phyloP scores from a whole-genome alignment of 2,113 vertebrate species.

The Lonchura striata region DNA sequence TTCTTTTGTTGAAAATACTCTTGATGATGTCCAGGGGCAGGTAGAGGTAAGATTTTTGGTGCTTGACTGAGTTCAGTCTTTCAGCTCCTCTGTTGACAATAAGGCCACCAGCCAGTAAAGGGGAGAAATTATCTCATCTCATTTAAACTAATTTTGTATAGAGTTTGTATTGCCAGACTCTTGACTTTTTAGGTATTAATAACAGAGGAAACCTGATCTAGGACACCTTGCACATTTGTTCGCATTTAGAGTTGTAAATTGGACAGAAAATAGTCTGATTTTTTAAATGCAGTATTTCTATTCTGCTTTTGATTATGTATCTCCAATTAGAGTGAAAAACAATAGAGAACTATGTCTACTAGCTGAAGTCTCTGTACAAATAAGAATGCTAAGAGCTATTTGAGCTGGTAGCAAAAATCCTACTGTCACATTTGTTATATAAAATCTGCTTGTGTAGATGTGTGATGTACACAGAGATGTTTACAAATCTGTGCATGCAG shows the following conservation, averaged over 20 bases:
- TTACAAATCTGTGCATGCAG: background rate
- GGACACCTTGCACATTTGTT: background rate
- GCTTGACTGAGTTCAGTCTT: background rate
- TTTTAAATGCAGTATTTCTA: background rate
- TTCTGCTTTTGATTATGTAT: background rate
- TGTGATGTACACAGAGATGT: background rate
- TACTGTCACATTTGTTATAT: background rate
- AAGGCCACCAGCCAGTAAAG: background rate
- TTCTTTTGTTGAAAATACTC: constrained; percentile 22
- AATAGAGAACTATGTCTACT: background rate
- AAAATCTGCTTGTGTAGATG: background rate
- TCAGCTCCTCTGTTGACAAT: background rate
- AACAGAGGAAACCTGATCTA: background rate
- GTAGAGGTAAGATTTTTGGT: constrained; percentile 54
- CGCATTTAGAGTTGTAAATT: background rate
- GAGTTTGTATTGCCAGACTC: background rate
- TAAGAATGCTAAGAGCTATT: background rate
- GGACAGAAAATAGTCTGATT: background rate
- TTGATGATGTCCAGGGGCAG: background rate
- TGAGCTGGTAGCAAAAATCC: background rate
- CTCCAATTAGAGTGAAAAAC: background rate
- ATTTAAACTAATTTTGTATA: background rate
- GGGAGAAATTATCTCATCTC: background rate
- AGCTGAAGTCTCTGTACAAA: background rate
- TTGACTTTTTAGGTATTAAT: background rate